These are phyloP conservation scores for Mormyrops boulengeri DNA, from an alignment of 2,797 vertebrate species.

Conservation along the genomic window DNA sequence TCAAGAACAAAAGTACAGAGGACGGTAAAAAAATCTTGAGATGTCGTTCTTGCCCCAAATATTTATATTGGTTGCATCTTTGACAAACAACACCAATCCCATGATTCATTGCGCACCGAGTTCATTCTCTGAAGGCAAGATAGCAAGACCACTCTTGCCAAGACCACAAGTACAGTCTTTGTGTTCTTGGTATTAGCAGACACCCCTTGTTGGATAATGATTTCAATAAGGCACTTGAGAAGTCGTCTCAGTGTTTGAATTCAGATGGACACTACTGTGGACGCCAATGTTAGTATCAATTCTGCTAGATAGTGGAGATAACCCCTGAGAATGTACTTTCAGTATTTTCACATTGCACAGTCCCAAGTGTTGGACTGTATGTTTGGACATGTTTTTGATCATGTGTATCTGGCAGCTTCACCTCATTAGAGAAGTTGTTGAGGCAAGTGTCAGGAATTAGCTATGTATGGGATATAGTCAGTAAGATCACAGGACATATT, in stretches of 20 bases:
- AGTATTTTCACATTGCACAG: not conserved
- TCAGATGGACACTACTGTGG: not conserved
- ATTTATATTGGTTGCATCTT: not conserved
- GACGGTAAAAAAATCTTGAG: not conserved
- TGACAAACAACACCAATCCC: not conserved
- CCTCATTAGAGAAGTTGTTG: not conserved
- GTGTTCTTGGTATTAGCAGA: not conserved
- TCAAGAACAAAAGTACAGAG: not conserved
- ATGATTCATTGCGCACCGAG: not conserved
- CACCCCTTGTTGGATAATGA: not conserved
- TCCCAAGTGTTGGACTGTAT: not conserved
- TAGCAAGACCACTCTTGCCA: not conserved
- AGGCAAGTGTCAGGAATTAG: not conserved
- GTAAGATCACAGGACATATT: not conserved
- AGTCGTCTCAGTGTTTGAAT: not conserved
- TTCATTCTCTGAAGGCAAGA: not conserved
- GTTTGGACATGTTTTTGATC: too few species aligned
- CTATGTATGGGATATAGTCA: not conserved
- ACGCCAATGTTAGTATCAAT: not conserved
- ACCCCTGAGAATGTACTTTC: not conserved
- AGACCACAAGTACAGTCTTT: not conserved
- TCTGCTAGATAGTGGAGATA: not conserved
- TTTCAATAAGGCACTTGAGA: not conserved
- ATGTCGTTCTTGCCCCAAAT: not conserved
- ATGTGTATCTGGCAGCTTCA: not conserved